A percentile compares a stretch with the other conserved stretches of the same genome.
These are phyloP conservation scores for Orthonyx spaldingii DNA, from an alignment of 2,113 vertebrate genomes.

Conservation along the genomic window DNA sequence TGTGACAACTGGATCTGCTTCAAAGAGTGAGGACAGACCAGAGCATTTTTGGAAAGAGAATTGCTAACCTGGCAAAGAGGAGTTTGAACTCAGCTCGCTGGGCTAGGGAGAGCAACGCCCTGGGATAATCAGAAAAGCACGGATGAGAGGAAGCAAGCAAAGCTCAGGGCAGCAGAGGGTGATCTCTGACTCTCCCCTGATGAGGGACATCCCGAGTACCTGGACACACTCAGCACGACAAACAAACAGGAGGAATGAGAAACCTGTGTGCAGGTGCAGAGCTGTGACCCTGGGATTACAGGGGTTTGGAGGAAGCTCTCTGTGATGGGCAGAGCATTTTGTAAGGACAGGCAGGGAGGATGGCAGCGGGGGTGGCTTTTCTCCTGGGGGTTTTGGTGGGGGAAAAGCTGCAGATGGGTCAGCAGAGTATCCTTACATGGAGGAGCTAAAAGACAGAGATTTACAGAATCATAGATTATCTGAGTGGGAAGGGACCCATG, in stretches of 20 bases:
- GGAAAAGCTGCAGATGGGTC: background rate
- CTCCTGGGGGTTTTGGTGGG: background rate
- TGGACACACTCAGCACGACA: background rate
- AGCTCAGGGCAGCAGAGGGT: background rate
- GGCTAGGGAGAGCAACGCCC: background rate
- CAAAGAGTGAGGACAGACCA: background rate
- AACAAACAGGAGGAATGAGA: background rate
- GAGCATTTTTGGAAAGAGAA: background rate
- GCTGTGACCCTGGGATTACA: background rate
- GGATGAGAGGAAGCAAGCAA: background rate
- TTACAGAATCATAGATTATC: background rate
- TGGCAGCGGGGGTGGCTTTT: background rate
- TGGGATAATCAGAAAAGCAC: background rate
- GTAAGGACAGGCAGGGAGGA: background rate
- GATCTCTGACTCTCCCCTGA: background rate
- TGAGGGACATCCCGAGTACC: rapidly evolving
- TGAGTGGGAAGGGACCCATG: background rate
- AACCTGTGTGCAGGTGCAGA: background rate
- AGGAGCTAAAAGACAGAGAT: background rate
- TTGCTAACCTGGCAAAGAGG: background rate
- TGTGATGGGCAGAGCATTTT: background rate
- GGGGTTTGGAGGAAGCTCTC: background rate
- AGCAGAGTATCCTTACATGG: background rate
- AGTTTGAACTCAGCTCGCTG: background rate
- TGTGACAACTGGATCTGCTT: background rate